phyloP scores from a whole-genome alignment of 2,113 vertebrate species.

The Diadophis punctatus region DNA sequence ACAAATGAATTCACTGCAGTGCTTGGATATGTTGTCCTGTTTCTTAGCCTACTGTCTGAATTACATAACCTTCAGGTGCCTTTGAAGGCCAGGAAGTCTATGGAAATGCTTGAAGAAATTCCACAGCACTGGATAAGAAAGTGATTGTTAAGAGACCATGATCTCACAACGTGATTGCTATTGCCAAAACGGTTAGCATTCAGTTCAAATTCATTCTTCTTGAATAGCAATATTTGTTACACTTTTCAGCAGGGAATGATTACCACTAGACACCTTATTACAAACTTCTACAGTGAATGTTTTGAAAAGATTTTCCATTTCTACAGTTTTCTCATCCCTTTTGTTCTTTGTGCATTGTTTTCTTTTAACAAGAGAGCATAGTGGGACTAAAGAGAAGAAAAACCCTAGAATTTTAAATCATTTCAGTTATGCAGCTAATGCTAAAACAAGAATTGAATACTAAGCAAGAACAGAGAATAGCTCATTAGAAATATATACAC shows the following conservation, averaged over 20 bases:
- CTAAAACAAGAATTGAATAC: conserved; percentile 57
- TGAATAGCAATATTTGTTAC: conserved; percentile 43
- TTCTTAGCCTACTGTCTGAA: not conserved
- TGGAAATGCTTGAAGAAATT: conserved; percentile 33
- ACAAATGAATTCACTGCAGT: not conserved
- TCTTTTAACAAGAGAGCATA: conserved; percentile 61
- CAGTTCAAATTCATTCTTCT: conserved; percentile 30
- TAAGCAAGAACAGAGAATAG: conserved; percentile 46
- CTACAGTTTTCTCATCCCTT: conserved; percentile 53
- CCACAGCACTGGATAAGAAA: conserved; percentile 7
- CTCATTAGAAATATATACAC: conserved; percentile 43
- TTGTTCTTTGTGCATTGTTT: conserved; percentile 60
- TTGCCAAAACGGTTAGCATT: not conserved
- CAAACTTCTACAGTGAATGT: conserved; percentile 48
- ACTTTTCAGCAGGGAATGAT: conserved; percentile 51
- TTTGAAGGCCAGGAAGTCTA: conserved; percentile 1
- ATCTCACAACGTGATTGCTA: not conserved
- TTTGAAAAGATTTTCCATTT: conserved; percentile 48
- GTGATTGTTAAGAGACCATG: conserved; percentile 15
- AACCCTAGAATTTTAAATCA: conserved; percentile 54
- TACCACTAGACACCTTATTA: conserved; percentile 59
- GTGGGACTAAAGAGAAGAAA: conserved; percentile 58
- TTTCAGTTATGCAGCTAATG: conserved; percentile 37
- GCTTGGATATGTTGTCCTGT: not conserved
- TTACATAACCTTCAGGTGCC: conserved; percentile 9